phyloP scores from a whole-genome alignment of 2,113 vertebrate species.

The Spea multiplicata region DNA sequence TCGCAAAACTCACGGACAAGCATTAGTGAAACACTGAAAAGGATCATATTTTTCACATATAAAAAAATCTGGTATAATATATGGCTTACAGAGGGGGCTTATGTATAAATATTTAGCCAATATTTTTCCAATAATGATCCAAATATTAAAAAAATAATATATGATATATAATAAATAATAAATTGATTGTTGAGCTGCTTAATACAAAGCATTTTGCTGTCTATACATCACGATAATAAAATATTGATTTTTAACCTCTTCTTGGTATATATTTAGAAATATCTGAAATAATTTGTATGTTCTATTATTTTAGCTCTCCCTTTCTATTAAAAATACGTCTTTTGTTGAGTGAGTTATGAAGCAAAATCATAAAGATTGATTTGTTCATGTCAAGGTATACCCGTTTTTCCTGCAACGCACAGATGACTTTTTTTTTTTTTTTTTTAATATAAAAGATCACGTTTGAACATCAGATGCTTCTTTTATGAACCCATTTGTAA shows the following conservation, averaged over 20 bases:
- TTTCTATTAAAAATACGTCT: constrained; percentile 14
- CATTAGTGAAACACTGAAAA: too few relatives aligned
- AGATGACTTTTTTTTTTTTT: constrained; percentile 9
- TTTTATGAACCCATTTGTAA: constrained; percentile 46
- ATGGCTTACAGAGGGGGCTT: too few relatives aligned
- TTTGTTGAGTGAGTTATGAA: constrained; percentile 40
- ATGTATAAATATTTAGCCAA: too few relatives aligned
- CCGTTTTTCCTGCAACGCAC: constrained; percentile 10
- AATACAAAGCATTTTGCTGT: neutral
- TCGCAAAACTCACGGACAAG: too few relatives aligned
- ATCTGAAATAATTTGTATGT: constrained; percentile 38
- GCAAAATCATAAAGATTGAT: constrained; percentile 37
- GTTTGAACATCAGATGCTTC: constrained; percentile 35
- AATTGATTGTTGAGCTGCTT: constrained; percentile 14
- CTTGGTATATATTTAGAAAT: constrained; percentile 30
- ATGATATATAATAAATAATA: too few relatives aligned
- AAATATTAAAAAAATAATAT: too few relatives aligned
- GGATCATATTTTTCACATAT: too few relatives aligned
- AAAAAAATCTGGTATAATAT: too few relatives aligned
- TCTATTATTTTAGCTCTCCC: constrained; percentile 36
- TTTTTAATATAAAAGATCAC: constrained; percentile 16
- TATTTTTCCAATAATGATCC: too few relatives aligned
- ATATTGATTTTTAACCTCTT: constrained; percentile 33
- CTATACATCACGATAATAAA: constrained; percentile 44
- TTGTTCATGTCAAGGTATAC: constrained; percentile 20